phyloP scores from a whole-genome alignment of 2,113 vertebrate species.

The Toxostoma redivivum region DNA sequence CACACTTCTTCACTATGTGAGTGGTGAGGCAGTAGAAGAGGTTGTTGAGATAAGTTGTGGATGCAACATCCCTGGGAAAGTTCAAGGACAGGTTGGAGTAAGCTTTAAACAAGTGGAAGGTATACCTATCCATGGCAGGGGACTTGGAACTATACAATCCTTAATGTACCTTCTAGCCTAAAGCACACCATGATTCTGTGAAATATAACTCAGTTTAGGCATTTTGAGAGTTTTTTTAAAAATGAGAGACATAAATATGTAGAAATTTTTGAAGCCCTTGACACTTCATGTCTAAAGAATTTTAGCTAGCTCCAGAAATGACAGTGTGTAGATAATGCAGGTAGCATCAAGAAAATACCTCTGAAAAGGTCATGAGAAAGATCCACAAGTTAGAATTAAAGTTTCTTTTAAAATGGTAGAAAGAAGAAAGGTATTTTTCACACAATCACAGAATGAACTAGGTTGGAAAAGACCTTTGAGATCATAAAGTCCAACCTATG shows the following conservation, averaged over 20 bases:
- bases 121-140: not conserved
- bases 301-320: not conserved
- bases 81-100: not conserved
- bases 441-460: not conserved
- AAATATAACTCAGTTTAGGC: not conserved
- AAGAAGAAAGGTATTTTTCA: not conserved
- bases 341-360: not conserved
- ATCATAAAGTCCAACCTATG: not conserved
- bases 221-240: not conserved
- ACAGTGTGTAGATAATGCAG: not conserved
- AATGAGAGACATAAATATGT: not conserved
- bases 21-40: not conserved
- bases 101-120: not conserved
- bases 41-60: not conserved
- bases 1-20: not conserved
- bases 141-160: accelerated
- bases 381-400: not conserved
- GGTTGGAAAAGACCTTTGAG: not conserved
- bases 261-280: not conserved
- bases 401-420: not conserved
- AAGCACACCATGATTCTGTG: not conserved
- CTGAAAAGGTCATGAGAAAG: not conserved
- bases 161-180: not conserved
- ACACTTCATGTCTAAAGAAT: not conserved
- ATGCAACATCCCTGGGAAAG: not conserved